Base-by-base conservation (phyloP, 2,888 invertebrate species). In the Sarcophaga rosellei region DNA sequence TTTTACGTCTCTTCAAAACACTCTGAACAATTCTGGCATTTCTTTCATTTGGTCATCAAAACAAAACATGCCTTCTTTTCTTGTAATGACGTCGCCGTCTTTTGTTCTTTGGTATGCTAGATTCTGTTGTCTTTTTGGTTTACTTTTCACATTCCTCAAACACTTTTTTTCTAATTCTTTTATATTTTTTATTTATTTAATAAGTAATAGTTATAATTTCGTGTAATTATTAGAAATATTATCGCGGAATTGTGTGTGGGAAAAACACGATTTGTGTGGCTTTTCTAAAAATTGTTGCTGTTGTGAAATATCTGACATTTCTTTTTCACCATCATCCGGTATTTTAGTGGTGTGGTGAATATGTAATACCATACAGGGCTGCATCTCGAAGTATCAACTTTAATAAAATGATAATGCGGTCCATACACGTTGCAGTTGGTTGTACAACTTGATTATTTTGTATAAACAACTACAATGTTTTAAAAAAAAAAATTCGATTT, bases 281-380 rank as follows among this genome's bases (percentile, higher is more conserved):
- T 73, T 45, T 65, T 61, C 72, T 74, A 44, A 57, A 44, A 78
- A 74, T 78, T 85, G 81, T 85, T 85, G 81, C 81, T 78, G 61
- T 85, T 85, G 85, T 81, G 81, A 85, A 85, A 85, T 85, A 68
- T 78, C 17, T 85, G 85, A 81, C 85, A 74, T 77, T 80, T 17
- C 11, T 59, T 73, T 57, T 76, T 68, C 66, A 81, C 81, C 76
- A 73, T 23, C 0, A 57, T 77, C 73, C 81, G 84, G 72, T 76
- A 63, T 69, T 65, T 59, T 76, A 10, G 8, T 80, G 17, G 23
- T 45, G 20, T 81, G 84, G 76, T 81, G 76, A 76, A 76, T 65
- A 17, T 12, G 23, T 6, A 6, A 57, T 4, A 61, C 15, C 12
- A n/a, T 11, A n/a, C 25, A 61, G 73, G 12, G 61, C 21, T 69